Base-by-base conservation (phyloP, 2,888 invertebrate genomes). In the Metellina segmentata region DNA sequence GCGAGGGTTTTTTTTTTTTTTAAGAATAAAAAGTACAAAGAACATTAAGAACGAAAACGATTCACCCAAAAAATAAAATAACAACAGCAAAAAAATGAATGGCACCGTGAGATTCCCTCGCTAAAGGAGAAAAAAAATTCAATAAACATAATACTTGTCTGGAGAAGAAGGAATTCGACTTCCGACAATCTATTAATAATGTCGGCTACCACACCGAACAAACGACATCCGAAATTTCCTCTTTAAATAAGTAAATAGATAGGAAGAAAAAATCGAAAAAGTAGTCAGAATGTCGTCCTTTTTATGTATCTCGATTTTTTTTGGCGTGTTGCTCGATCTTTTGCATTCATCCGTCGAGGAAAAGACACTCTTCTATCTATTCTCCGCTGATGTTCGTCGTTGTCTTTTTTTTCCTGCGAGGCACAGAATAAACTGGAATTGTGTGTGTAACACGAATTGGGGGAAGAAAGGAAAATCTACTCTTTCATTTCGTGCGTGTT, bases 101-200 rank as follows among this genome's bases (percentile, higher is more conserved):
- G 78, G 70, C 51, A 52, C 19, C 51, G n/a, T 69, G 51, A 70
- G 69, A 53, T n/a, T 20, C 7, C 20, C 34, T 53, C 71, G 78
- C 20, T 11, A 19, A 49, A 72, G 51, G 20, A 52, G 19, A 16
- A 20, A 53, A 79, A 87, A 81, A 87, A 87, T 87, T 87, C 87
- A 87, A 87, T 87, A 87, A 81, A 81, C 87, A 87, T 87, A 81
- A 87, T 87, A 87, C 87, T 87, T 81, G 71, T 72, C 71, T 72
- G 78, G 71, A 72, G 71, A 72, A 70, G 79, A 87, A 72, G 72
- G 52, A 86, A 81, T 87, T 87, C 72, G 87, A 87, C 87, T 87
- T 87, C 87, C 87, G 72, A 87, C 87, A 81, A 87, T 87, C 81
- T 81, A 87, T 87, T 87, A 87, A 87, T 87, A 87, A 87, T 72